Evolutionary conservation across 2,888 invertebrate genomes (phyloP), one percentile per base, ranked within the genome.

Genomic region (Amiota minor): DNA sequence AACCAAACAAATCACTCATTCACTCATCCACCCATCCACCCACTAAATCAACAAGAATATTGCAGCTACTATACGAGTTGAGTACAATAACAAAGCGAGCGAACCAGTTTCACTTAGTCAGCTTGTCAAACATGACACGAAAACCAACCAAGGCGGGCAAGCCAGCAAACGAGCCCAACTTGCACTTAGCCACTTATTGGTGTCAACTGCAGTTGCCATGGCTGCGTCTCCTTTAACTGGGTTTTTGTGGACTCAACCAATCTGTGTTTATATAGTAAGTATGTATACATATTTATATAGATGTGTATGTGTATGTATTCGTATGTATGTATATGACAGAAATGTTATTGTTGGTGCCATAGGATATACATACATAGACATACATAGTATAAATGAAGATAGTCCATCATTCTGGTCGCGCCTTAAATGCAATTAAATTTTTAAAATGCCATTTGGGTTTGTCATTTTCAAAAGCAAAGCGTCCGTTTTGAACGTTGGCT

Each of bases 101-200:
- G n/a, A 69, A 53, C 1, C 23, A 14, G 49, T 55, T 50, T 69
- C 45, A 53, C 45, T 62, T 62, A 45, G 14, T 83, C 77, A 81
- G 84, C 82, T 82, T 84, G 84, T 81, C 84, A 82, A 82, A 81
- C 82, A 82, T 84, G 84, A 83, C 82, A 83, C 82, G 80, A 80
- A 82, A 83, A 83, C 74, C 65, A 73, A 75, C 53, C 69, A 75
- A 69, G 35, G 35, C 35, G 35, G 35, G 35, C 35, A 35, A 8
- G 35, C 35, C 35, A 35, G 6, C 35, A 35, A 76, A 76, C 74
- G 75, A 71, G 75, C 72, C 80, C 82, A 80, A 83, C 81, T 82
- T 78, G 84, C 81, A 80, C 72, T 79, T 81, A 79, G 62, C 23
- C 62, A 62, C 62, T 62, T 62, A 62, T 35, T 45, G 62, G 62